Percentiles rank a stretch among this genome's conserved stretches.
These are phyloP conservation scores for Pterostichus niger DNA, from an alignment of 2,888 invertebrate genomes.

Conservation along the genomic window DNA sequence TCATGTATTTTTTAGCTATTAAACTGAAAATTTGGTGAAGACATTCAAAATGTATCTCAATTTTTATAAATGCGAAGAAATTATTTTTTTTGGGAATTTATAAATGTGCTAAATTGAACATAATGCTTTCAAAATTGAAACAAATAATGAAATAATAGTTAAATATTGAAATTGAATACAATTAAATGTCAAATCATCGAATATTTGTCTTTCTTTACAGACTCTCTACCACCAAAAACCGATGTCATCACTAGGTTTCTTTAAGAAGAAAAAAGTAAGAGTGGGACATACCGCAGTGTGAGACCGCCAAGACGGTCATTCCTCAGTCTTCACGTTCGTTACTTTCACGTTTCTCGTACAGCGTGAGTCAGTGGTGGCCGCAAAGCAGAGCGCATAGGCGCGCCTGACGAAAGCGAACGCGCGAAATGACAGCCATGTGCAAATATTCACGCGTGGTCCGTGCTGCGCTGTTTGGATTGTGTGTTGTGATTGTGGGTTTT, in stretches of 20 bases:
- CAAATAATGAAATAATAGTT: too few relatives aligned
- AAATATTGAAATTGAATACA: too few relatives aligned
- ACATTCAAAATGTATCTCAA: too few relatives aligned
- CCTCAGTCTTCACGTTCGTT: neutral
- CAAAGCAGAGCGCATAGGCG: neutral
- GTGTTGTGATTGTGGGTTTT: conserved; percentile 23
- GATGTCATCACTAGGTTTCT: conserved; percentile 22
- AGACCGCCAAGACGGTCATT: conserved; percentile 12
- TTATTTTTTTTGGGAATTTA: too few relatives aligned
- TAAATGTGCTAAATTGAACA: too few relatives aligned
- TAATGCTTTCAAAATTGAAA: too few relatives aligned
- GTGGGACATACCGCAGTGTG: conserved; percentile 51
- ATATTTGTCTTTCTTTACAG: too few relatives aligned
- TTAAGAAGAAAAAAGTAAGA: conserved; percentile 53
- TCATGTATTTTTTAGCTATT: too few relatives aligned
- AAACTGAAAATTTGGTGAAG: too few relatives aligned
- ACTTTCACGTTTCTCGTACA: conserved; percentile 55
- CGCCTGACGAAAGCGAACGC: conserved; percentile 26
- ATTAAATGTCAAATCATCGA: too few relatives aligned
- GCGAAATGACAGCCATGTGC: conserved; percentile 27
- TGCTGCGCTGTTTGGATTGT: conserved; percentile 3
- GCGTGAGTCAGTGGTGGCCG: conserved; percentile 29
- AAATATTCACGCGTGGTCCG: conserved; percentile 29
- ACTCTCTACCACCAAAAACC: too few relatives aligned
- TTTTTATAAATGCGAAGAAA: too few relatives aligned